phyloP scores from a whole-genome alignment of 1,140 invertebrate species.

The Anastrepha obliqua region DNA sequence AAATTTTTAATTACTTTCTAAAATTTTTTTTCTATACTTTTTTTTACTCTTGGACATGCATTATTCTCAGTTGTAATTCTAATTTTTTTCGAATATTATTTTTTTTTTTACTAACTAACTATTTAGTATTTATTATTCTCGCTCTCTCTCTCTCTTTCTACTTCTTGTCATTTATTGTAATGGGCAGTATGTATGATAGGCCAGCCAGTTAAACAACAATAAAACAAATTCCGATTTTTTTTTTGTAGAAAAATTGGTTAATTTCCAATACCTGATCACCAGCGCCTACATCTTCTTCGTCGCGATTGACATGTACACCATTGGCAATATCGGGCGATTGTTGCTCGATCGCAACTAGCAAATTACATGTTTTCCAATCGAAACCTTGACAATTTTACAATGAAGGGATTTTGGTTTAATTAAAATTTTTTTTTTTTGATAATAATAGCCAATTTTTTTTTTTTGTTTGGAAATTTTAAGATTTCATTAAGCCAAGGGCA shows the following conservation, averaged over 20 bases:
- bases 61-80: neutral
- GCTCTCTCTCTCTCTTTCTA: neutral
- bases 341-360: conserved; percentile 97
- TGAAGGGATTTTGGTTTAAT: conserved; percentile 47
- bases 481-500: neutral
- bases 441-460: neutral
- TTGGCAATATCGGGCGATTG: conserved; percentile 98
- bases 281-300: conserved; percentile 96
- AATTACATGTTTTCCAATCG: conserved; percentile 99
- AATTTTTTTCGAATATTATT: neutral
- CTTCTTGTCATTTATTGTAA: neutral
- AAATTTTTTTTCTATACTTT: neutral
- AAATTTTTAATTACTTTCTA: neutral
- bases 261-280: conserved; percentile 93
- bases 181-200: conserved; percentile 43
- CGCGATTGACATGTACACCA: conserved; percentile 93
- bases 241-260: conserved; percentile 15
- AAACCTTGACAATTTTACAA: conserved; percentile 83
- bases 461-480: neutral
- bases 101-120: neutral
- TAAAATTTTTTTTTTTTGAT: neutral
- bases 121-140: no score
- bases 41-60: neutral
- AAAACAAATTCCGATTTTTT: conserved; percentile 42
- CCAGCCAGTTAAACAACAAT: conserved; percentile 49